phyloP scores from a whole-genome alignment of 2,113 vertebrate genomes.

The Lophotis ruficrista region DNA sequence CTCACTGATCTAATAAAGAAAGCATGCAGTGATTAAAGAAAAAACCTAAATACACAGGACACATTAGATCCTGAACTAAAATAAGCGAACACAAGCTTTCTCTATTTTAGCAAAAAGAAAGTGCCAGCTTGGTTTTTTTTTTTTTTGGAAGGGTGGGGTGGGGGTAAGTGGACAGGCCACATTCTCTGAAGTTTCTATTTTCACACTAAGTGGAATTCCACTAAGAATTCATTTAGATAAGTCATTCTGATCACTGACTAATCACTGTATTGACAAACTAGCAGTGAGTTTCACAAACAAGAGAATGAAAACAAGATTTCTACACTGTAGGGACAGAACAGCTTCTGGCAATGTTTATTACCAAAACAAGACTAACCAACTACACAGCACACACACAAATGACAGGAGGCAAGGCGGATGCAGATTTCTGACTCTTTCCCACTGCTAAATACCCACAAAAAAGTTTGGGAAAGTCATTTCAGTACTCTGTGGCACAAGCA shows the following conservation, averaged over 20 bases:
- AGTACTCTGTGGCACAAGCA: neutral
- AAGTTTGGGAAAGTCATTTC: neutral
- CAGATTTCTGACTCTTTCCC: neutral
- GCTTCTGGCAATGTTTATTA: neutral
- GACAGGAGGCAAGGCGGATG: neutral
- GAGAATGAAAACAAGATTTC: neutral
- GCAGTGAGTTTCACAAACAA: neutral
- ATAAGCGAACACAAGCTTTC: neutral
- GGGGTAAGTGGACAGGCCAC: neutral
- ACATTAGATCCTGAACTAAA: neutral
- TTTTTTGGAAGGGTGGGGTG: accelerated
- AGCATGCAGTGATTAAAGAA: conserved; percentile 64
- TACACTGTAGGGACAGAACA: neutral
- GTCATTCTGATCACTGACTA: neutral
- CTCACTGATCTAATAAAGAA: conserved; percentile 90
- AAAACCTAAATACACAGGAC: neutral
- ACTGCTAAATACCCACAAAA: neutral
- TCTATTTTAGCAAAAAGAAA: neutral
- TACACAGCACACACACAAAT: neutral
- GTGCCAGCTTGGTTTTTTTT: neutral
- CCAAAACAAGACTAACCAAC: neutral
- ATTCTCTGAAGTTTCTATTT: neutral
- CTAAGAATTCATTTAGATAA: neutral
- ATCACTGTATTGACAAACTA: neutral
- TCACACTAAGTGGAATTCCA: neutral